These are phyloP conservation scores for Geococcyx californianus DNA, from an alignment of 2,113 vertebrate genomes.

Conservation along the genomic window DNA sequence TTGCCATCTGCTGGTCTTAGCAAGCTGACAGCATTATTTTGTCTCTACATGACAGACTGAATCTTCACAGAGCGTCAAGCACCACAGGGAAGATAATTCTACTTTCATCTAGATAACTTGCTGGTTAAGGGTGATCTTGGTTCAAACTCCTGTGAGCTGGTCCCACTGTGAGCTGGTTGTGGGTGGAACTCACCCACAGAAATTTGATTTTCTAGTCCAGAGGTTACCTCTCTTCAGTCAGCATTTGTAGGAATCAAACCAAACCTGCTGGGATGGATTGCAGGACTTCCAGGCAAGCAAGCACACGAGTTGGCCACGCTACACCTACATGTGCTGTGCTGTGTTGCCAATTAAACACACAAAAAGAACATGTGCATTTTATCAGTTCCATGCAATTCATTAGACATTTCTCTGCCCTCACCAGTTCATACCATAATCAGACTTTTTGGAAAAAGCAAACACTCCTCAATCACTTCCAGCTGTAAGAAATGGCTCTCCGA, in stretches of 20 bases:
- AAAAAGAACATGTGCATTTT: not conserved
- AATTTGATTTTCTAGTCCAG: not conserved
- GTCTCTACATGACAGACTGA: not conserved
- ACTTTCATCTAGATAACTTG: not conserved
- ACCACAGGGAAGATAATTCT: not conserved
- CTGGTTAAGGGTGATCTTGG: not conserved
- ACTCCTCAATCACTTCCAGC: not conserved
- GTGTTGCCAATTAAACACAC: not conserved
- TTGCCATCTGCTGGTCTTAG: rapidly evolving
- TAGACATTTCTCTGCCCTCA: not conserved
- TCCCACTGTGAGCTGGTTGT: not conserved
- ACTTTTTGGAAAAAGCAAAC: not conserved
- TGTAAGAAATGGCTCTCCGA: constrained; percentile 8
- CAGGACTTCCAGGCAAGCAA: not conserved
- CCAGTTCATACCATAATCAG: not conserved
- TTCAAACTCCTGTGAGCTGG: not conserved
- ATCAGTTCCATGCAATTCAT: not conserved
- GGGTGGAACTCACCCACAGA: not conserved
- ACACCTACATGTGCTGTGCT: not conserved
- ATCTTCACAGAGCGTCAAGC: not conserved
- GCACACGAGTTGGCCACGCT: not conserved
- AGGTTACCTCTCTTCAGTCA: not conserved
- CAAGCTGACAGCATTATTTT: not conserved
- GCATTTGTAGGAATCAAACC: not conserved
- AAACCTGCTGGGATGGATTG: not conserved